Evolutionary conservation across 2,797 vertebrate species (phyloP), one percentile per base, ranked within the genome.

Genomic region (Clarias platycephalus): DNA sequence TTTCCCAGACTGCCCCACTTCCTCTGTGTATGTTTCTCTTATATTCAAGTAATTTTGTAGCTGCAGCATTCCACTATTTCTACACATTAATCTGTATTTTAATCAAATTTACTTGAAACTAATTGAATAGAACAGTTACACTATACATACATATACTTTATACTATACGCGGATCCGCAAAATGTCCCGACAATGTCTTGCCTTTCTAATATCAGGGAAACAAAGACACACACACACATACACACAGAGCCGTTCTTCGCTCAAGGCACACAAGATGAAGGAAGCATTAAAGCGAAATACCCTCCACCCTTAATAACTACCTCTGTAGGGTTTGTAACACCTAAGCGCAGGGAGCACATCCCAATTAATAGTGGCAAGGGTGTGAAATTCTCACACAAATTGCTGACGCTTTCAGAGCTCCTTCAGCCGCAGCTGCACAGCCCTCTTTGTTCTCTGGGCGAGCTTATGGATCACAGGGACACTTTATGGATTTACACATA

Each of bases 281-380:
- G 31, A 70, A 44, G 40, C 40, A 49, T n/a, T 49, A 53, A 72
- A 53, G n/a, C 12, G n/a, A n/a, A 18, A n/a, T n/a, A 49, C 24
- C 40, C 24, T 72, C 75, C 28, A 34, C 55, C 28, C 31, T 78
- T 62, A 77, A 58, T 60, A 63, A 79, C 15, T 26, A 31, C 71
- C 49, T 81, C 58, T 70, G 31, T 82, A 78, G 91, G 90, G 91
- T 93, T 89, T 93, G 93, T 93, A 93, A 93, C 93, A 94, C 94
- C 92, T 93, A 90, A 92, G 90, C 93, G 92, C 77, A 72, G 91
- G 91, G 53, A 92, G 92, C 90, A 92, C 90, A 90, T 91, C 93
- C 92, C 93, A 94, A 94, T 95, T 95, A 95, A 91, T 93, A 92
- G 89, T 90, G 88, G 89, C 72, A 67, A 82, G 67, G 82, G 88